These are phyloP conservation scores for Naso thynnoides DNA, from an alignment of 2,797 vertebrate genomes.

Conservation along the genomic window DNA sequence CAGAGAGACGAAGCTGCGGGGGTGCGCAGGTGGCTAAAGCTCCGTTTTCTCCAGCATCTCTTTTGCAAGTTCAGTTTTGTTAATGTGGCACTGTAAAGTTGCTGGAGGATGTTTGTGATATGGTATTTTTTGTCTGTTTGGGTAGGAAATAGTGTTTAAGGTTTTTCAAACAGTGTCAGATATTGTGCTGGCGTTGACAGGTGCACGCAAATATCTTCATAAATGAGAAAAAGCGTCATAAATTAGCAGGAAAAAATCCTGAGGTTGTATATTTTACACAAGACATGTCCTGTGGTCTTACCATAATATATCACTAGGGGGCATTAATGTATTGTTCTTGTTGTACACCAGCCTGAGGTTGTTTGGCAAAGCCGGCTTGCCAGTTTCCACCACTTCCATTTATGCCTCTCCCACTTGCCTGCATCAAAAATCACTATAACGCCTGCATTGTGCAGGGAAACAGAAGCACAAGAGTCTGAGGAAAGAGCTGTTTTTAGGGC, in stretches of 20 bases:
- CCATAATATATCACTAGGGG: slow-evolving; percentile 68
- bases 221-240: not conserved
- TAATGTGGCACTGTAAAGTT: not conserved
- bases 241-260: not conserved
- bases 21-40: slow-evolving; percentile 38
- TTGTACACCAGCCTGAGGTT: slow-evolving; percentile 14
- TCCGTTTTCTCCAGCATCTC: slow-evolving; percentile 18
- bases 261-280: not conserved
- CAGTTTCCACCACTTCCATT: slow-evolving; percentile 64
- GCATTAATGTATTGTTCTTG: slow-evolving; percentile 62
- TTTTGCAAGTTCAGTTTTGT: slow-evolving; percentile 28
- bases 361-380: slow-evolving; percentile 37
- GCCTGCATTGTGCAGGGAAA: slow-evolving; percentile 54
- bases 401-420: slow-evolving; percentile 51
- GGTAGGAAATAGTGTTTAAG: too few relatives aligned
- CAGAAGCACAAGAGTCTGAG: slow-evolving; percentile 15
- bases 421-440: slow-evolving; percentile 63
- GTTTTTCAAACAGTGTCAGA: not conserved
- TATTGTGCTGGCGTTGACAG: not conserved
- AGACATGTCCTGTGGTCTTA: not conserved
- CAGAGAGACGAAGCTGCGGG: slow-evolving; percentile 37
- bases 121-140: too few relatives aligned
- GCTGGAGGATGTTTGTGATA: not conserved
- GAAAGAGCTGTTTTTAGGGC: slow-evolving; percentile 34
- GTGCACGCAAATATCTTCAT: not conserved